These are phyloP conservation scores for Deilephila porcellus DNA, from an alignment of 2,888 invertebrate species.

Conservation along the genomic window DNA sequence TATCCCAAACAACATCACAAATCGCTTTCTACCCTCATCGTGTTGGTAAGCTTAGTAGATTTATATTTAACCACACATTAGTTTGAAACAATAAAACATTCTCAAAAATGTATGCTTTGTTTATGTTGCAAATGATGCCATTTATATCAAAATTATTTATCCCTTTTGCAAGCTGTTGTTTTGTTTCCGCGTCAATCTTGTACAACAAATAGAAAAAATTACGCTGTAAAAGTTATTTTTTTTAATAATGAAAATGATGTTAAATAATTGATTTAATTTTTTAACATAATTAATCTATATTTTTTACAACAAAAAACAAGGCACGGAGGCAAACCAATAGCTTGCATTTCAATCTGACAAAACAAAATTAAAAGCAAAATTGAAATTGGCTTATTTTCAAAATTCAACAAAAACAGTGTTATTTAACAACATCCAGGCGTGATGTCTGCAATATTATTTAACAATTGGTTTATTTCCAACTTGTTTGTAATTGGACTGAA, in stretches of 20 bases:
- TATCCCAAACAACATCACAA: no score
- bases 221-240: no score
- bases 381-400: neutral
- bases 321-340: neutral
- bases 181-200: neutral
- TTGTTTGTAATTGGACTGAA: neutral
- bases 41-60: no score
- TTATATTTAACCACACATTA: no score
- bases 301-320: neutral
- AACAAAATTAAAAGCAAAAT: neutral
- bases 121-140: conserved; percentile 6
- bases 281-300: neutral
- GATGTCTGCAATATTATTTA: neutral
- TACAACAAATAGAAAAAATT: neutral
- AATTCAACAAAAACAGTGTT: neutral
- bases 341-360: neutral
- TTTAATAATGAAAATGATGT: neutral
- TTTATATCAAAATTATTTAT: neutral
- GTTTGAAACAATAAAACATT: no score
- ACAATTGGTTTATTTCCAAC: conserved; percentile 5
- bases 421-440: no score
- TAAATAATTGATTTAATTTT: neutral
- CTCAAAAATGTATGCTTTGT: neutral
- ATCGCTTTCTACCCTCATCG: no score
- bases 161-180: neutral